These are phyloP conservation scores for Mamestra brassicae DNA, from an alignment of 2,888 invertebrate genomes.

Conservation along the genomic window DNA sequence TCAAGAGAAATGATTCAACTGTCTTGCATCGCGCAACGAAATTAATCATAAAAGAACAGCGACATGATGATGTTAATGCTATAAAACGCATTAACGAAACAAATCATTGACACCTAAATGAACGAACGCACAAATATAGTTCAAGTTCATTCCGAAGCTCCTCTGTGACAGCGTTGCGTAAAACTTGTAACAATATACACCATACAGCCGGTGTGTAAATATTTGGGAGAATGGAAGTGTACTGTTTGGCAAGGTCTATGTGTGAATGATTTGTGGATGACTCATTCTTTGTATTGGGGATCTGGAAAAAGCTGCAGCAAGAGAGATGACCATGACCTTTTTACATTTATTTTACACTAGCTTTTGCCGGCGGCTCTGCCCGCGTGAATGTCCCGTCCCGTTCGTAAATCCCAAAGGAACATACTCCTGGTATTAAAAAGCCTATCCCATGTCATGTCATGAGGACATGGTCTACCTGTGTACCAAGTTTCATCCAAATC, in stretches of 20 bases:
- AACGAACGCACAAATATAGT: conserved; percentile 43
- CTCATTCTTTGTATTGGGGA: background rate
- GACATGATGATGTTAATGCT: background rate
- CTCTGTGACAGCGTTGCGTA: conserved; percentile 55
- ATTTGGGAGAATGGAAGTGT: conserved; percentile 39
- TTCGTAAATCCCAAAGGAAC: too few species aligned
- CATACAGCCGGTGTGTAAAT: conserved; percentile 47
- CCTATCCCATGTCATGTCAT: too few species aligned
- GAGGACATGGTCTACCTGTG: too few species aligned
- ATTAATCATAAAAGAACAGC: too few species aligned
- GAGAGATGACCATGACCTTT: background rate
- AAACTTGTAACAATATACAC: conserved; percentile 52
- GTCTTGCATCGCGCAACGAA: too few species aligned
- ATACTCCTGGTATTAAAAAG: too few species aligned
- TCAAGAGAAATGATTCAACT: too few species aligned
- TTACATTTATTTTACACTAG: too few species aligned
- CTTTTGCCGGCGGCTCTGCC: too few species aligned
- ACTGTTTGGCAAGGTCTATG: conserved; percentile 34
- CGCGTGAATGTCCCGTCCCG: too few species aligned
- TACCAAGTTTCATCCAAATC: too few species aligned
- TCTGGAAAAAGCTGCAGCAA: conserved; percentile 1
- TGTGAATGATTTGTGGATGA: conserved; percentile 30
- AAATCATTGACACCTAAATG: conserved; percentile 33
- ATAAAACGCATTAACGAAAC: background rate
- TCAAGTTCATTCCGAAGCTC: conserved; percentile 50